Base-by-base conservation (phyloP, 2,888 invertebrate genomes). In the Pocota personata region DNA sequence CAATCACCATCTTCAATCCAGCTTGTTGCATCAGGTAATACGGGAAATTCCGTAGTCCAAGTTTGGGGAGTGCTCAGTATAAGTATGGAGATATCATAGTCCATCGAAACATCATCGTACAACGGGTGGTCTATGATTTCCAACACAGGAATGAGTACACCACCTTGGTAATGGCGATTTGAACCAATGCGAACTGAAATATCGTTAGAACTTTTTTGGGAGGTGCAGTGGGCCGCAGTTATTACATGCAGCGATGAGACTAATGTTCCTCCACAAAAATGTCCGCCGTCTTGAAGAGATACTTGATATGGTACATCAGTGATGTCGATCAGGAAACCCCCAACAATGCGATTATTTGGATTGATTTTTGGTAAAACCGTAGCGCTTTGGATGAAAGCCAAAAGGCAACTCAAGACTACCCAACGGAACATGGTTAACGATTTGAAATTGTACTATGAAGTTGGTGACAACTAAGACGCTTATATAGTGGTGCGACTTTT, bases 301-400 rank as follows among this genome's bases (percentile, higher is more conserved):
- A 76, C 76, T 27, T 82, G 82, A 48, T 76, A 71, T 3, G 82
- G 82, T 8, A 58, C 6, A 2, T 71, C 40, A n/a, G 10, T n/a
- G 27, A 82, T 82, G 1, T 62, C 64, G 12, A 71, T 19, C 1
- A 58, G 21, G 2, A 48, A 6, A 5, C 82, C 82, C 1, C 82
- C 82, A 27, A 82, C 62, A 32, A 82, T 82, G 27, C 82, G 82
- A 14, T 58, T 58, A 30, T 50, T 48, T 5, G 4, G 60, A 0
- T n/a, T 2, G 3, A 6, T 35, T 24, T 60, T 12, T 7, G 24
- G 14, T 3, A 24, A 10, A 7, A 40, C 12, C 7, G 60, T 40
- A 1, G 43, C 43, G 12, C 62, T 27, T 1, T 27, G 16, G 14
- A 3, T 4, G 2, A 30, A 43, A 16, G 16, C 62, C 8, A 62